A percentile compares a stretch with the other conserved stretches of the same genome.
These are phyloP conservation scores for Boleophthalmus pectinirostris DNA, from an alignment of 2,113 vertebrate genomes.

Conservation along the genomic window DNA sequence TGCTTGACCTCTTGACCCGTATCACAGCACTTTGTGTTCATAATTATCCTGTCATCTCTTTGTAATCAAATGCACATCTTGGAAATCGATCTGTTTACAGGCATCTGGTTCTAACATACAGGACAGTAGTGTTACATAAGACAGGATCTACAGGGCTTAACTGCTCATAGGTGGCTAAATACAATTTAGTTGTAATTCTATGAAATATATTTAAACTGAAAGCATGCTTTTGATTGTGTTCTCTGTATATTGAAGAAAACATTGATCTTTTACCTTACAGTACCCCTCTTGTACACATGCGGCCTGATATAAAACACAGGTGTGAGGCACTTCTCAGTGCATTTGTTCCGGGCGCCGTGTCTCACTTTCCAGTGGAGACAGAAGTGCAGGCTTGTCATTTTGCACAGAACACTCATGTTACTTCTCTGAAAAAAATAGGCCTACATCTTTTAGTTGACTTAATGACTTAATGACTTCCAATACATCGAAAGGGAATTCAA, in stretches of 20 bases:
- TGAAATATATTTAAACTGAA: background rate
- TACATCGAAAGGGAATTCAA: background rate
- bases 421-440: background rate
- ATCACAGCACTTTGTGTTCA: conserved; percentile 7
- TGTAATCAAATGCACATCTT: conserved; percentile 14
- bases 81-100: conserved; percentile 6
- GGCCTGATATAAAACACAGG: background rate
- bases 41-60: conserved; percentile 17
- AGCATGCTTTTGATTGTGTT: background rate
- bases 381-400: background rate
- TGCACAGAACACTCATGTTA: background rate
- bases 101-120: background rate
- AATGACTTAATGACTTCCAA: background rate
- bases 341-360: background rate
- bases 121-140: background rate
- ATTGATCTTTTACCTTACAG: background rate
- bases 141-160: background rate
- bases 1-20: conserved; percentile 34
- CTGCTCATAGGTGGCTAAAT: background rate
- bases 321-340: background rate
- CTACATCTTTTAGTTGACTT: background rate
- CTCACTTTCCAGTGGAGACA: background rate
- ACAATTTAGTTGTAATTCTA: conserved; percentile 1
- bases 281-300: background rate
- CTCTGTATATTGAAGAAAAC: background rate